Percentiles rank a stretch among this genome's conserved stretches.
Evolutionary conservation across 2,888 invertebrate species (phyloP).

Genomic region (Dicranocentrus wangi): DNA sequence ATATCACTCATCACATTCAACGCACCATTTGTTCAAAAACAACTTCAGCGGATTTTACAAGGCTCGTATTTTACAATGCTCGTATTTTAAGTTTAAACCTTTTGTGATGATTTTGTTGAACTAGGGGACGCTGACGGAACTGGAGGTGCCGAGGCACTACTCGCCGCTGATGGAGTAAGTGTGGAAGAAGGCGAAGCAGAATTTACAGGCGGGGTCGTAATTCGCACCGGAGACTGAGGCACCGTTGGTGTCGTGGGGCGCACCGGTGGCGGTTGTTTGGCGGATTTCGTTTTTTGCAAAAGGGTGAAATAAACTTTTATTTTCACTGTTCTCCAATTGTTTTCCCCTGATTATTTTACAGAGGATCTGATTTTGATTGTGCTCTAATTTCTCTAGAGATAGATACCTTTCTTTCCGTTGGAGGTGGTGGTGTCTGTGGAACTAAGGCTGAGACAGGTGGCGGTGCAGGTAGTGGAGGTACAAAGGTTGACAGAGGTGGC

Average conservation of each 20-base stretch:
- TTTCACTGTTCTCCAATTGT: conserved; percentile 1
- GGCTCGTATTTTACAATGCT: too few species aligned
- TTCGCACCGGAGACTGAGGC: conserved; percentile 70
- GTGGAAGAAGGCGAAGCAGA: conserved; percentile 61
- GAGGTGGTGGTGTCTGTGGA: conserved; percentile 68
- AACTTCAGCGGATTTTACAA: too few species aligned
- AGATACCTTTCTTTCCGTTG: conserved; percentile 65
- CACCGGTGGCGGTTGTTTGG: conserved; percentile 61
- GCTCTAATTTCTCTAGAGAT: not conserved
- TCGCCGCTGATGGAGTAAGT: conserved; percentile 42
- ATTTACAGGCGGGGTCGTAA: conserved; percentile 69
- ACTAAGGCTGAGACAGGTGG: conserved; percentile 73
- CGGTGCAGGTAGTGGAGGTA: conserved; percentile 74
- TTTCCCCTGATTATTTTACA: not conserved
- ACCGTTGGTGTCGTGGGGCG: conserved; percentile 67
- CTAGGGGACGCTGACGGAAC: conserved; percentile 72
- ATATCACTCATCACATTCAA: too few species aligned
- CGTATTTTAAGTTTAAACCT: too few species aligned
- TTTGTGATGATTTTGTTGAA: conserved; percentile 76
- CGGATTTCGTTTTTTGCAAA: conserved; percentile 44
- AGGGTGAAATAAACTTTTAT: conserved; percentile 33
- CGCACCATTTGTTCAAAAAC: too few species aligned
- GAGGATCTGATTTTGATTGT: not conserved
- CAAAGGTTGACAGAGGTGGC: conserved; percentile 84
- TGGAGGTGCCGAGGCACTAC: conserved; percentile 57